Evolutionary conservation across 1,140 invertebrate genomes (phyloP).

Genomic region (Drosophila carrolli): DNA sequence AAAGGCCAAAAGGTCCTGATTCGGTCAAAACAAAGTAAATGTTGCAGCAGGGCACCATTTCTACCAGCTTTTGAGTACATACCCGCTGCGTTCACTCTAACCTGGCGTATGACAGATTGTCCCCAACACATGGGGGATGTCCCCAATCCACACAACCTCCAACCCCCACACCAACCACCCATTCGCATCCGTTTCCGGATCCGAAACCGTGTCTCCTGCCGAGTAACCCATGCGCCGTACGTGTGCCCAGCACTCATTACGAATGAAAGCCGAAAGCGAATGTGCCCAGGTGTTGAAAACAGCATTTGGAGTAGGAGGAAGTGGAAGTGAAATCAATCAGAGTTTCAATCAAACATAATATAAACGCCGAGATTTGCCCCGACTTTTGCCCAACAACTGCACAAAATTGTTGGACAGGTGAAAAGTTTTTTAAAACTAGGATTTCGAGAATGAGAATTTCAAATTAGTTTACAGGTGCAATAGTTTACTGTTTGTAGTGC

Average conservation of each 20-base stretch:
- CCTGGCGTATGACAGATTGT: constrained; percentile 70
- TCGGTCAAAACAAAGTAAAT: too few species aligned
- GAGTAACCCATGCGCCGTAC: constrained; percentile 63
- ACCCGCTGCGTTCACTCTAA: constrained; percentile 11
- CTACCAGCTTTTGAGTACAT: background rate
- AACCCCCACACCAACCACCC: background rate
- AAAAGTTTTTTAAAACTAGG: constrained; percentile 5
- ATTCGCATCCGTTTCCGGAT: constrained; percentile 7
- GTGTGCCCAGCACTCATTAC: constrained; percentile 67
- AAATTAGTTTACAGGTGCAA: too few species aligned
- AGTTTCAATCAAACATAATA: constrained; percentile 77
- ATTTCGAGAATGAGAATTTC: too few species aligned
- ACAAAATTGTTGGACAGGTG: constrained; percentile 1
- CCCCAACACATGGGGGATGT: constrained; percentile 27
- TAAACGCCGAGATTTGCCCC: constrained; percentile 66
- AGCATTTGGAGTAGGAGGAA: background rate
- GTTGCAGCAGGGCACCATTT: background rate
- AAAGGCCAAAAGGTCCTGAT: too few species aligned
- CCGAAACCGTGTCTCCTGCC: constrained; percentile 12
- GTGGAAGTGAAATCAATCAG: constrained; percentile 69
- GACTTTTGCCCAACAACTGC: constrained; percentile 32
- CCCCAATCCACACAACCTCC: too few species aligned
- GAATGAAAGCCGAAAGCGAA: constrained; percentile 56
- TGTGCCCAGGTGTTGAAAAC: constrained; percentile 66
- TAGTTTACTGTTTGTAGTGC: too few species aligned